phyloP scores from a whole-genome alignment of 2,797 vertebrate species.

The Poecilia velifera region DNA sequence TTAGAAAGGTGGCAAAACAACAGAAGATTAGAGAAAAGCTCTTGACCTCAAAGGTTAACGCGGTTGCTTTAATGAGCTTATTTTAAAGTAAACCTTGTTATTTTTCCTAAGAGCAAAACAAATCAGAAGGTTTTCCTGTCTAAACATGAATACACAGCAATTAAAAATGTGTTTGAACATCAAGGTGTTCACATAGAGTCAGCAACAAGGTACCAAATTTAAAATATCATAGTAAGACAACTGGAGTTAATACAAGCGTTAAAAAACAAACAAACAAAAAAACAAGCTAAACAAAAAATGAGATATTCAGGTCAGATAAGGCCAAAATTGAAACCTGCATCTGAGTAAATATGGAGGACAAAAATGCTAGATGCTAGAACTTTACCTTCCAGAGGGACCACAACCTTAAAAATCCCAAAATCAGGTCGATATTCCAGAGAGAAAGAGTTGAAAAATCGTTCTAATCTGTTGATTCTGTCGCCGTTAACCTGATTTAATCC shows the following conservation, averaged over 20 bases:
- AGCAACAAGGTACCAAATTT: neutral
- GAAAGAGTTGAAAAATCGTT: neutral
- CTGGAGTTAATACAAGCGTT: neutral
- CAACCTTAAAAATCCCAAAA: neutral
- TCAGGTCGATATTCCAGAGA: neutral
- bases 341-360: neutral
- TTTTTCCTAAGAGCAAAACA: neutral
- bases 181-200: neutral
- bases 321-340: neutral
- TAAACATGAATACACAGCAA: neutral
- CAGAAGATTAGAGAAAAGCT: neutral
- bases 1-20: neutral
- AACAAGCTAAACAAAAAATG: neutral
- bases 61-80: neutral
- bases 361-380: neutral
- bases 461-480: neutral
- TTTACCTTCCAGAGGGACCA: neutral
- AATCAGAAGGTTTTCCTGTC: neutral
- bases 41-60: neutral
- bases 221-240: neutral
- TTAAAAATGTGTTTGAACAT: neutral
- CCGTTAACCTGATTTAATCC: neutral
- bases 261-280: neutral
- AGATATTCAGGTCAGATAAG: too few species aligned
- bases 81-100: neutral